Percentiles rank a stretch among this genome's conserved stretches.
Evolutionary conservation across 1,140 invertebrate genomes (phyloP).

Genomic region (Diachasmimorpha longicaudata): DNA sequence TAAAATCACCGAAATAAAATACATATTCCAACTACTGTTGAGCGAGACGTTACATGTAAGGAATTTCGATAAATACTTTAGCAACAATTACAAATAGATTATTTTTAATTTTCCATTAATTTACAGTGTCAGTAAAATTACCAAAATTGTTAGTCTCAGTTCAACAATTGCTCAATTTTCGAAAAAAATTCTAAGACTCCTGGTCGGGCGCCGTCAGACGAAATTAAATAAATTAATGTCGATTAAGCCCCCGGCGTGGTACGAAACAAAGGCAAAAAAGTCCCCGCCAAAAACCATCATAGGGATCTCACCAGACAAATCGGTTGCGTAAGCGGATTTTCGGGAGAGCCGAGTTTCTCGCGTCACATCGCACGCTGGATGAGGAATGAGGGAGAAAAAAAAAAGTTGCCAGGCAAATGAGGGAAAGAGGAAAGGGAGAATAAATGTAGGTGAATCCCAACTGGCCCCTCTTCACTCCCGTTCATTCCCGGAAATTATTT

Average conservation of each 20-base stretch:
- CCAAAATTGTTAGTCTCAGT: no score
- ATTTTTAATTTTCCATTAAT: neutral
- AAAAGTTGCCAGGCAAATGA: constrained; percentile 16
- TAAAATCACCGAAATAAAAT: neutral
- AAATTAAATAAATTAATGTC: constrained; percentile 46
- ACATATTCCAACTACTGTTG: neutral
- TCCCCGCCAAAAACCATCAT: constrained; percentile 1
- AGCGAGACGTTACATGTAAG: neutral
- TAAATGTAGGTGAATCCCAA: neutral
- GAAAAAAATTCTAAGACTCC: neutral
- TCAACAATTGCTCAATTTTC: no score
- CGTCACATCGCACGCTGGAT: neutral
- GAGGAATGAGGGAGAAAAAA: constrained; percentile 22
- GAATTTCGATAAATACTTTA: neutral
- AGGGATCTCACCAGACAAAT: constrained; percentile 44
- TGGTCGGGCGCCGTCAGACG: constrained; percentile 20
- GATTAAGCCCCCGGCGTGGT: constrained; percentile 36
- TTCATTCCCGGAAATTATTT: constrained; percentile 29
- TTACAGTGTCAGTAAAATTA: no score
- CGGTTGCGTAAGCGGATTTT: constrained; percentile 46
- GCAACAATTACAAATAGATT: neutral
- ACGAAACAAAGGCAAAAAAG: constrained; percentile 35
- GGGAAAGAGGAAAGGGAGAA: constrained; percentile 10
- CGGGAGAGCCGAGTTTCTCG: neutral
- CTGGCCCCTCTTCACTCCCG: neutral